Conservation (phyloP, 2,797 vertebrate genomes). For the Macropodus opercularis region DNA sequence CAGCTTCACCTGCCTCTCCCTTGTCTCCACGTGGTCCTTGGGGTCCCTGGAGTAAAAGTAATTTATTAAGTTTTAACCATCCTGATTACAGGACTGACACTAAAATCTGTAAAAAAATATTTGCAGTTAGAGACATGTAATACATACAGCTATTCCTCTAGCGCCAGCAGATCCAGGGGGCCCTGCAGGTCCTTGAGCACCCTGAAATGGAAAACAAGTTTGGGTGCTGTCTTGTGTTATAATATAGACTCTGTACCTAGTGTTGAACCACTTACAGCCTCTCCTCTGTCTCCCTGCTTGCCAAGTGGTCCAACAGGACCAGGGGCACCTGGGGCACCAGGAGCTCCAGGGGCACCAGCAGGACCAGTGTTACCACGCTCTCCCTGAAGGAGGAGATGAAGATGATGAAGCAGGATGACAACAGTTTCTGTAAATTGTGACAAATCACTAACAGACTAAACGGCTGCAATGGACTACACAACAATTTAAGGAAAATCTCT, state of each 20-base stretch:
- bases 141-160: slow-evolving; percentile 93
- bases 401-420: slow-evolving; percentile 9
- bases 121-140: not conserved
- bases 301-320: slow-evolving; percentile 93
- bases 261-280: slow-evolving; percentile 84
- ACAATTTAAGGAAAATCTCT: too few species aligned
- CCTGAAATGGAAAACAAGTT: slow-evolving; percentile 77
- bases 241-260: not conserved
- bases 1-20: slow-evolving; percentile 92
- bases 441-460: too few species aligned
- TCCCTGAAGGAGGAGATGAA: slow-evolving; percentile 82
- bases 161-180: slow-evolving; percentile 90
- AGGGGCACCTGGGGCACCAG: slow-evolving; percentile 88
- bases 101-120: not conserved
- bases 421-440: not conserved
- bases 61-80: not conserved
- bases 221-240: slow-evolving; percentile 10
- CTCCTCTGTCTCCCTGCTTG: slow-evolving; percentile 97
- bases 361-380: slow-evolving; percentile 95
- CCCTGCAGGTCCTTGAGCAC: slow-evolving; percentile 94
- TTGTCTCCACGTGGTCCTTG: slow-evolving; percentile 98
- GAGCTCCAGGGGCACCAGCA: slow-evolving; percentile 88
- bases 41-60: slow-evolving; percentile 85
- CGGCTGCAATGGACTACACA: too few species aligned
- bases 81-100: not conserved